These are phyloP conservation scores for Poecile atricapillus DNA, from an alignment of 2,113 vertebrate genomes.

Conservation along the genomic window DNA sequence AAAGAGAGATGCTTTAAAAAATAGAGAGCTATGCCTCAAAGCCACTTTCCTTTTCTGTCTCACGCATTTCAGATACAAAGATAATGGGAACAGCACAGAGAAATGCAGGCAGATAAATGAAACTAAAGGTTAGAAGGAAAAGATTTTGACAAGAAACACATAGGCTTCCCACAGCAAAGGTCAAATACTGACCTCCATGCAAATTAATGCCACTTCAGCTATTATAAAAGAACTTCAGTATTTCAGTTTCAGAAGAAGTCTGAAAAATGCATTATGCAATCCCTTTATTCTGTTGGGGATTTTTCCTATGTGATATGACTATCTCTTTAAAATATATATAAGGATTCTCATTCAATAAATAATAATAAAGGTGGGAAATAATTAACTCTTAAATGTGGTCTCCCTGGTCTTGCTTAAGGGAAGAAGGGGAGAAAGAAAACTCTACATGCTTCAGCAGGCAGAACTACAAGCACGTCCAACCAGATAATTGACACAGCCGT, in stretches of 20 bases:
- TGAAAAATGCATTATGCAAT: background rate
- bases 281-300: background rate
- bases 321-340: background rate
- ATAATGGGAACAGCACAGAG: background rate
- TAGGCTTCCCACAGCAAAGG: background rate
- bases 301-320: background rate
- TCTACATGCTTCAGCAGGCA: background rate
- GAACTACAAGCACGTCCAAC: constrained; percentile 1
- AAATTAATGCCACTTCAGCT: constrained; percentile 6
- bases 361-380: background rate
- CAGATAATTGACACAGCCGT: constrained; percentile 15
- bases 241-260: background rate
- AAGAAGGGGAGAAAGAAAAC: background rate
- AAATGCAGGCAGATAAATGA: background rate
- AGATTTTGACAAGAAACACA: background rate
- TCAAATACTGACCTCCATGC: background rate
- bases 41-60: background rate
- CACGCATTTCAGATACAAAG: background rate
- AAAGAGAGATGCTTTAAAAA: background rate
- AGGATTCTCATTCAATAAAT: background rate
- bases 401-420: background rate
- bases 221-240: background rate
- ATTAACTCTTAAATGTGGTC: background rate
- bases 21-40: background rate
- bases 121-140: constrained; percentile 18